Base-by-base conservation (phyloP, 2,797 vertebrate species). In the Epinephelus awoara region DNA sequence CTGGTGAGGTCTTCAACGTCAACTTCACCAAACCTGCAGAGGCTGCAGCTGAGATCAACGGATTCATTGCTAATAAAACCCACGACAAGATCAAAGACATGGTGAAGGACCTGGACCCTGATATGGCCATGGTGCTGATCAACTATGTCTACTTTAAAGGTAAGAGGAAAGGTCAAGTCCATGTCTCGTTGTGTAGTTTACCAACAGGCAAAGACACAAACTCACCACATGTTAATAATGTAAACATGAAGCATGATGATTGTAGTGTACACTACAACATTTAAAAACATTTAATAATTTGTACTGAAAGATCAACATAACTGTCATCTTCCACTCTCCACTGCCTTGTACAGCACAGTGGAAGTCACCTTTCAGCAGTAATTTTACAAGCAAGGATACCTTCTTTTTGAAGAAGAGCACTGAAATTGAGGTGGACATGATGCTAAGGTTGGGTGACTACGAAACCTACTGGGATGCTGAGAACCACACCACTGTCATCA, bases 121-220 rank as follows among this genome's bases (percentile, higher is more conserved):
- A 89, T 0, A 96, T 92, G 2, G 88, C 94, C 80, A 95, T 99
- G 94, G 89, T 98, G 73, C 95, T 99, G 63, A 89, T 97, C 82
- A 98, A 96, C 88, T 97, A 93, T 25, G 94, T 98, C 87, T 96
- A 93, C 86, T 97, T 99, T 90, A 96, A 86, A 79, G 98, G 98
- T 99, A 97, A 91, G 84, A 67, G 19, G 29, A 34, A 12, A 15
- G 18, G 13, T 34, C 18, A 47, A 34, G 8, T 69, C 44, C 25
- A 21, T 47, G 21, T 46, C 25, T 34, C 3, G 3, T 46, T 42
- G n/a, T 42, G 14, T 9, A 34, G 11, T 19, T 25, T 34, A 57
- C 17, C 4, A 13, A 34, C 25, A 25, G 62, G 10, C 10, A 7
- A 2, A n/a, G 25, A 59, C 12, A 42, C 34, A 61, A 42, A 62